A percentile compares a stretch with the other conserved stretches of the same genome.
Conservation (phyloP, 2,113 vertebrate species). For the Eira barbara region DNA sequence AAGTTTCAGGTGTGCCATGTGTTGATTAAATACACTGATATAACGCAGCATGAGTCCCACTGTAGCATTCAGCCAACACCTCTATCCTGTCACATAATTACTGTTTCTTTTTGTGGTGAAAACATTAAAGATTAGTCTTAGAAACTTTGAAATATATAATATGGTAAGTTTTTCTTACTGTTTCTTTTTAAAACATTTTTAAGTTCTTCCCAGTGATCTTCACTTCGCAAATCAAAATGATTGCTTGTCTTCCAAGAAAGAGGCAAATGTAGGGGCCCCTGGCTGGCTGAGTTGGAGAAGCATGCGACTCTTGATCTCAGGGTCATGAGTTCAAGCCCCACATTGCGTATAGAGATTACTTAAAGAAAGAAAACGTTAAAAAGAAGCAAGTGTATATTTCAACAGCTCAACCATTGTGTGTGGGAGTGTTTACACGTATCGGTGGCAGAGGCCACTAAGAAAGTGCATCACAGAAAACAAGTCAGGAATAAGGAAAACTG, state of each 20-base stretch:
- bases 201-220: background rate
- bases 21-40: background rate
- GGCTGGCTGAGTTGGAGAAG: background rate
- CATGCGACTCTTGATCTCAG: background rate
- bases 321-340: background rate
- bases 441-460: background rate
- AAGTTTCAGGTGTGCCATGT: background rate
- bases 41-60: background rate
- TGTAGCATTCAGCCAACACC: background rate
- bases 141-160: background rate
- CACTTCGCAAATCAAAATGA: background rate
- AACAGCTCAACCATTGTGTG: background rate
- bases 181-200: constrained; percentile 42
- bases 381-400: background rate
- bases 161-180: constrained; percentile 82
- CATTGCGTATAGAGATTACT: background rate
- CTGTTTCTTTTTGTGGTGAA: background rate
- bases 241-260: background rate
- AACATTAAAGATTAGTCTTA: background rate
- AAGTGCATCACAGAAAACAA: background rate
- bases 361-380: background rate
- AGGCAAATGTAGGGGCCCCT: background rate
- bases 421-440: background rate
- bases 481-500: background rate
- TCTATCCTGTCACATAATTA: background rate